These are phyloP conservation scores for Aphelenchoides bicaudatus DNA, from an alignment of 2,888 invertebrate genomes.

Conservation along the genomic window DNA sequence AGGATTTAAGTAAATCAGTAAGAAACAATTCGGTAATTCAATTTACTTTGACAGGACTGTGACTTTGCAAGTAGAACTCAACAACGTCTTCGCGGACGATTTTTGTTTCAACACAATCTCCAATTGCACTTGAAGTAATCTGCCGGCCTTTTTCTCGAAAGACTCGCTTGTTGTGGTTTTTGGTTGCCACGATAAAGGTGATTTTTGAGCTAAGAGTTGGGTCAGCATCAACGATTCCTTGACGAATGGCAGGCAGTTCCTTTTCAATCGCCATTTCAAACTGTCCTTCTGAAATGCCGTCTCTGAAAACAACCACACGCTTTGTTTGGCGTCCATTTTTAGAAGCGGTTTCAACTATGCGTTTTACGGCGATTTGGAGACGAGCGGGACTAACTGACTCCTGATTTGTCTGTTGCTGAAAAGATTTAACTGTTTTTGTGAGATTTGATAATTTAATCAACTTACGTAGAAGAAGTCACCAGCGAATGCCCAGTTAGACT, in stretches of 20 bases:
- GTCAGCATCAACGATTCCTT: conserved; percentile 11
- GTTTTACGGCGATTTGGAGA: conserved; percentile 16
- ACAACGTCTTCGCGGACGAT: conserved; percentile 23
- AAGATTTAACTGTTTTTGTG: too few relatives aligned
- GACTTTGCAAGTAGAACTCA: conserved; percentile 33
- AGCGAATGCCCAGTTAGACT: conserved; percentile 24
- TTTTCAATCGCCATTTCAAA: conserved; percentile 14
- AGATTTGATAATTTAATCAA: background rate
- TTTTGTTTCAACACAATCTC: conserved; percentile 27
- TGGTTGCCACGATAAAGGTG: conserved; percentile 27
- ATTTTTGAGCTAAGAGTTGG: conserved; percentile 28
- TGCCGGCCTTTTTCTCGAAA: conserved; percentile 12
- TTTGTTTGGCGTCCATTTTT: conserved; percentile 17
- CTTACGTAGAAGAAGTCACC: conserved; percentile 35
- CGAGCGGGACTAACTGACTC: conserved; percentile 20
- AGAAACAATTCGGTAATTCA: too few relatives aligned
- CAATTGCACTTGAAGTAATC: conserved; percentile 17
- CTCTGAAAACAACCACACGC: conserved; percentile 29
- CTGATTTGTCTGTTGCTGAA: conserved; percentile 22
- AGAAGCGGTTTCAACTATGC: conserved; percentile 18
- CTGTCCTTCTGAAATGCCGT: conserved; percentile 37
- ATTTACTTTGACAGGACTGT: conserved; percentile 13
- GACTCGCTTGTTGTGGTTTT: conserved; percentile 34
- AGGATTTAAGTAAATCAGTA: too few relatives aligned
- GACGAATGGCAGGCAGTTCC: conserved; percentile 26